Percentiles rank a stretch among this genome's conserved stretches.
Evolutionary conservation across 2,113 vertebrate species (phyloP).

Genomic region (Lipotes vexillifer): DNA sequence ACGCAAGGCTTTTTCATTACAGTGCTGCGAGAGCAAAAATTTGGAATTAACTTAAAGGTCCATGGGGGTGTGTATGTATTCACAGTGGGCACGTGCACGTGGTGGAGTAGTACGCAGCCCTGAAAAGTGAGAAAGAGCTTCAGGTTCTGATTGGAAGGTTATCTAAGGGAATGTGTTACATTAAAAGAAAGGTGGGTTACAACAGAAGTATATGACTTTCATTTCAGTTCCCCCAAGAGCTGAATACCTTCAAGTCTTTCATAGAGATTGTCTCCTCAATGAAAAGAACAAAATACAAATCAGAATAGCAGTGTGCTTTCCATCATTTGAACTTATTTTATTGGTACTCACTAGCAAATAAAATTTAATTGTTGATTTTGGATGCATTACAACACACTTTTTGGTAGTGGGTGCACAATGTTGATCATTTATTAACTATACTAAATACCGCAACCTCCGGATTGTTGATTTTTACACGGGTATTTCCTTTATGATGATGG

Average conservation of each 20-base stretch:
- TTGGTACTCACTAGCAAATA: conserved; percentile 75
- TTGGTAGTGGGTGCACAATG: conserved; percentile 61
- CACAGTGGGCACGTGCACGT: rapidly evolving
- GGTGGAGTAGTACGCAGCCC: neutral
- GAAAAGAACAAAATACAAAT: neutral
- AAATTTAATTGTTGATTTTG: conserved; percentile 63
- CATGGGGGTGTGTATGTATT: rapidly evolving
- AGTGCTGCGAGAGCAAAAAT: neutral
- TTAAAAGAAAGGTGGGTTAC: neutral
- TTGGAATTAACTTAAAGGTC: neutral
- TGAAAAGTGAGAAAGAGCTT: neutral
- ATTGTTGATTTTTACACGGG: conserved; percentile 46
- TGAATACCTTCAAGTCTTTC: neutral
- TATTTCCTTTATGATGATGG: conserved; percentile 58
- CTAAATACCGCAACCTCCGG: conserved; percentile 53
- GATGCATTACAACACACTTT: conserved; percentile 68
- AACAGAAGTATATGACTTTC: neutral
- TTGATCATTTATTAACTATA: conserved; percentile 55
- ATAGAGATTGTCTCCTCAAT: neutral
- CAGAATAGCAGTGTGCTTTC: conserved; percentile 16
- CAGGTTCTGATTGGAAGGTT: neutral
- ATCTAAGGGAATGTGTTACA: too few species aligned
- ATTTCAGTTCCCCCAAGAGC: neutral
- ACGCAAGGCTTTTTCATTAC: rapidly evolving
- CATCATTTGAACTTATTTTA: conserved; percentile 75